Evolutionary conservation across 2,113 vertebrate species (phyloP).

Genomic region (Manacus vitellinus): DNA sequence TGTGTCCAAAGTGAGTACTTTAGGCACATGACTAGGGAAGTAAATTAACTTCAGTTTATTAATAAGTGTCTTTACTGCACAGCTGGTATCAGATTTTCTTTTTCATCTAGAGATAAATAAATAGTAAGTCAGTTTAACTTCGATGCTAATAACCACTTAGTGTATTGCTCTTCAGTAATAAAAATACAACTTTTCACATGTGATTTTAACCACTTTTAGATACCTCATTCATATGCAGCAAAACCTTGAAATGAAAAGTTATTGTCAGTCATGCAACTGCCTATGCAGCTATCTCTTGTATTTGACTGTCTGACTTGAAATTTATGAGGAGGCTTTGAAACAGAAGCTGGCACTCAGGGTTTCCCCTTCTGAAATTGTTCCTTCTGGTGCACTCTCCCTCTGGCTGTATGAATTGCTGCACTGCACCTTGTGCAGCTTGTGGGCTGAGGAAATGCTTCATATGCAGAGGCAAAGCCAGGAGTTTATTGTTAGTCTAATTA

Average conservation of each 20-base stretch:
- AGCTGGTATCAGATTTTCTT: neutral
- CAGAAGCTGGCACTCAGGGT: neutral
- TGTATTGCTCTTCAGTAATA: neutral
- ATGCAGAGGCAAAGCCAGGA: neutral
- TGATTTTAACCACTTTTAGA: neutral
- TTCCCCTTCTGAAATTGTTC: neutral
- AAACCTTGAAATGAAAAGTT: neutral
- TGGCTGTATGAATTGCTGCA: neutral
- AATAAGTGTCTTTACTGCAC: neutral
- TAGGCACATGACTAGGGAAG: neutral
- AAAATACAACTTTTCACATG: neutral
- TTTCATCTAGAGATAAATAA: neutral
- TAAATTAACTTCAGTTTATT: neutral
- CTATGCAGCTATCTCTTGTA: neutral
- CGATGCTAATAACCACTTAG: neutral
- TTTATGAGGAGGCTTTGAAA: neutral
- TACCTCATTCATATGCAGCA: neutral
- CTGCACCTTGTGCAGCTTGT: neutral
- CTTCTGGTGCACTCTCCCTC: neutral
- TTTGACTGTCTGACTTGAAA: neutral
- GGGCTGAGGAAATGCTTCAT: neutral
- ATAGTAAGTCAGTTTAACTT: neutral
- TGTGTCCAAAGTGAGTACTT: neutral
- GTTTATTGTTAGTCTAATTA: neutral
- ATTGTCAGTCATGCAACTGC: neutral